Evolutionary conservation across 2,113 vertebrate genomes (phyloP).

Genomic region (Copsychus sechellarum): DNA sequence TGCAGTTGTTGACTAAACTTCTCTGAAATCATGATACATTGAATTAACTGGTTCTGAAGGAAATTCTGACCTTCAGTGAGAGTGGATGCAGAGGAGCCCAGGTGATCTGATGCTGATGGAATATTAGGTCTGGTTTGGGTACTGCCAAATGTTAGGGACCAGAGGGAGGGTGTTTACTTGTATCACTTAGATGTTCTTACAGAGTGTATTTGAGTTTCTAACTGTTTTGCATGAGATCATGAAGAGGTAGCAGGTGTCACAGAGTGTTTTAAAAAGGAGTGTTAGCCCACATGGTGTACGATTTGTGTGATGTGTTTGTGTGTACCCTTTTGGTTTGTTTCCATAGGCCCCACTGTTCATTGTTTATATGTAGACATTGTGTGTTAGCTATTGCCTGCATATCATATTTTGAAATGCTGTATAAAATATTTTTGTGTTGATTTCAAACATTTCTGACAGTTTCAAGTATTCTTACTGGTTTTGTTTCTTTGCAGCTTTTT

Average conservation of each 20-base stretch:
- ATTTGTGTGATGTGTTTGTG: conserved; percentile 21
- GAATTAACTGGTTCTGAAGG: conserved; percentile 59
- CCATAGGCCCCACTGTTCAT: neutral
- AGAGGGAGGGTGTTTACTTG: conserved; percentile 31
- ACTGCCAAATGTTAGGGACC: neutral
- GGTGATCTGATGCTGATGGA: conserved; percentile 33
- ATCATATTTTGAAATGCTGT: conserved; percentile 37
- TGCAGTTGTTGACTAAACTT: conserved; percentile 54
- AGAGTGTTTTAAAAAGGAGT: neutral
- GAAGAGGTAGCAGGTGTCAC: neutral
- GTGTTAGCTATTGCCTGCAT: conserved; percentile 33
- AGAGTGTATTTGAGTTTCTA: neutral
- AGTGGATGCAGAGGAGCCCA: conserved; percentile 57
- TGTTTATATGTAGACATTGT: conserved; percentile 12
- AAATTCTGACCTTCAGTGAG: conserved; percentile 58
- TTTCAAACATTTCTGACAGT: conserved; percentile 48
- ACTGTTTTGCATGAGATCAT: conserved; percentile 44
- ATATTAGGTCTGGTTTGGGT: conserved; percentile 12
- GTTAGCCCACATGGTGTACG: neutral
- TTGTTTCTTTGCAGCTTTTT: conserved; percentile 82
- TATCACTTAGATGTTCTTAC: neutral
- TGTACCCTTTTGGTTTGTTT: neutral
- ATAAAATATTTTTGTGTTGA: conserved; percentile 56
- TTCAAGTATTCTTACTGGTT: conserved; percentile 70
- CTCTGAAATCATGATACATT: conserved; percentile 50